Evolutionary conservation across 2,113 vertebrate genomes (phyloP).

Genomic region (Tiliqua scincoides): DNA sequence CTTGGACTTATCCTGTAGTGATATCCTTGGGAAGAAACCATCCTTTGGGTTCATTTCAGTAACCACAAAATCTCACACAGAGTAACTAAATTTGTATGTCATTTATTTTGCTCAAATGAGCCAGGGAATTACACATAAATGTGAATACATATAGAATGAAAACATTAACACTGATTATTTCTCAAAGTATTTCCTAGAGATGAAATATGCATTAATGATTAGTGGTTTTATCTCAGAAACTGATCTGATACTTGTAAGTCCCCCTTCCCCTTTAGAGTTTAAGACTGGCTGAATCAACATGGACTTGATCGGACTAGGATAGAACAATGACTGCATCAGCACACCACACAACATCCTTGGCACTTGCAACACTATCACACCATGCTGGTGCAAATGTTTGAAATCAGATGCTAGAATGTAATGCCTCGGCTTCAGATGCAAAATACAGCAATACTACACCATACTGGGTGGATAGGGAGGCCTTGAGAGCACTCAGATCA

Average conservation of each 20-base stretch:
- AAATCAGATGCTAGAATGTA: background rate
- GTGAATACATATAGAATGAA: slow-evolving; percentile 47
- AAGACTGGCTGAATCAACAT: background rate
- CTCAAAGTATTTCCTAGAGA: slow-evolving; percentile 30
- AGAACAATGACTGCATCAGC: too few relatives aligned
- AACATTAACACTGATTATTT: slow-evolving; percentile 41
- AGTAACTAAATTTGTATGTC: slow-evolving; percentile 21
- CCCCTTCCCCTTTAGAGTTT: background rate
- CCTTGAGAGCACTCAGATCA: background rate
- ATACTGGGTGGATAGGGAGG: background rate
- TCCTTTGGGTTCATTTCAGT: background rate
- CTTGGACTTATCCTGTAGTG: background rate
- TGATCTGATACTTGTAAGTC: background rate
- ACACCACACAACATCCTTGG: background rate
- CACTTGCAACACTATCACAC: background rate
- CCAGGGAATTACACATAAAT: slow-evolving; percentile 27
- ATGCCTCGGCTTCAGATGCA: background rate
- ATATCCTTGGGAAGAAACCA: background rate
- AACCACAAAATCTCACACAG: slow-evolving; percentile 29
- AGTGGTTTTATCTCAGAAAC: slow-evolving; percentile 31
- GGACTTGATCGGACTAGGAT: background rate
- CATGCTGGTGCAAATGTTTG: background rate
- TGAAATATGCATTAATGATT: slow-evolving; percentile 30
- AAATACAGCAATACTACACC: background rate
- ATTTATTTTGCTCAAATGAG: slow-evolving; percentile 63